phyloP scores from a whole-genome alignment of 2,113 vertebrate species.

The Oreochromis spilurus region DNA sequence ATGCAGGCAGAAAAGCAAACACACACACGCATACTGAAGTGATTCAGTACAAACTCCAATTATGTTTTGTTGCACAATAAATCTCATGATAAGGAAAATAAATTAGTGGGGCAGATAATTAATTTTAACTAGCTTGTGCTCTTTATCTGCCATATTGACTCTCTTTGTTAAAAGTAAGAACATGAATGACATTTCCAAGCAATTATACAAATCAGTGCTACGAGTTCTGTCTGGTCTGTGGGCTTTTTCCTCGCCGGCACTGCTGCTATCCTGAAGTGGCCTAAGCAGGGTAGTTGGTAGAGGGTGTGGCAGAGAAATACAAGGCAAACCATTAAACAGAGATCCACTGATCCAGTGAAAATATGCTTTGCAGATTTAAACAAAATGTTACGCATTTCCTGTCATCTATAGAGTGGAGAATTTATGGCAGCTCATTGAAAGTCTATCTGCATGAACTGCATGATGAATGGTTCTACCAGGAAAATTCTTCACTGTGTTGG shows the following conservation, averaged over 20 bases:
- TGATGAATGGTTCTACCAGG: background rate
- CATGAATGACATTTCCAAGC: slow-evolving; percentile 33
- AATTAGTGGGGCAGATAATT: slow-evolving; percentile 42
- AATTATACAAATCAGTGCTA: slow-evolving; percentile 3
- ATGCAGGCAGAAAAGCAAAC: background rate
- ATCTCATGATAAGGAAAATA: slow-evolving; percentile 39
- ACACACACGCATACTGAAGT: background rate
- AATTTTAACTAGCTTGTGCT: slow-evolving; percentile 40
- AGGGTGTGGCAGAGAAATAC: background rate
- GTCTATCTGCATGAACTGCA: background rate
- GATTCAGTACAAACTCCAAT: background rate
- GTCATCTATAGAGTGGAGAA: background rate
- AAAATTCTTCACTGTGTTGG: slow-evolving; percentile 6
- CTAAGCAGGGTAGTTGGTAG: background rate
- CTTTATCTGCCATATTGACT: slow-evolving; percentile 38
- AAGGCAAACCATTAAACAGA: background rate
- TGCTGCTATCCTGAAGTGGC: background rate
- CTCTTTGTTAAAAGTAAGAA: slow-evolving; percentile 33
- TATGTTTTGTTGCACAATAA: slow-evolving; percentile 29
- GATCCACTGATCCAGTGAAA: background rate
- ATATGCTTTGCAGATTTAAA: background rate
- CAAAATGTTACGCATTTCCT: background rate
- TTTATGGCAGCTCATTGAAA: background rate
- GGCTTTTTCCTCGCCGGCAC: background rate
- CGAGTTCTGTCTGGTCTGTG: background rate